Conservation (phyloP, 2,113 vertebrate genomes). For the Pholis gunnellus region DNA sequence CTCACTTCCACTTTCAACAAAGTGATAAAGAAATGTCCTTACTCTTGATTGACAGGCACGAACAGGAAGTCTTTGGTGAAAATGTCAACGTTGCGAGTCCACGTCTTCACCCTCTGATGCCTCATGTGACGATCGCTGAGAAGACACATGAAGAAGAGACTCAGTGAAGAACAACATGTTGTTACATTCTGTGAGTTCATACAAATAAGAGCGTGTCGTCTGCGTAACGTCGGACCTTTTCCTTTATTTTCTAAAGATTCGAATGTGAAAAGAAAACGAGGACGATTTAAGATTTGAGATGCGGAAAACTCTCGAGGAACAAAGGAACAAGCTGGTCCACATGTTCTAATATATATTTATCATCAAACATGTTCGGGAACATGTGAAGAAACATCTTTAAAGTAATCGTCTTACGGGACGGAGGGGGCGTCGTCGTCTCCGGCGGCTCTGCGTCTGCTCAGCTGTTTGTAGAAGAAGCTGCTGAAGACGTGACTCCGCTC, state of each 20-base stretch:
- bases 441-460: constrained; percentile 88
- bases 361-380: too few species aligned
- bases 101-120: constrained; percentile 93
- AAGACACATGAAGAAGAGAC: neutral
- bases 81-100: constrained; percentile 95
- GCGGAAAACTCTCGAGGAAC: neutral
- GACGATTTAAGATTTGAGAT: neutral
- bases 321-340: neutral
- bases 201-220: neutral
- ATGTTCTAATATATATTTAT: neutral
- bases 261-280: too few species aligned
- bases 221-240: neutral
- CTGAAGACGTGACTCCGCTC: constrained; percentile 93
- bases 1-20: too few species aligned
- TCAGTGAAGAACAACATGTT: too few species aligned
- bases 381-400: neutral
- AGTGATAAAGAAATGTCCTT: neutral
- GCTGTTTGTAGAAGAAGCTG: constrained; percentile 97
- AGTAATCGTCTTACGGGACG: constrained; percentile 85
- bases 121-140: constrained; percentile 86
- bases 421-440: constrained; percentile 81
- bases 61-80: constrained; percentile 97
- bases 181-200: neutral
- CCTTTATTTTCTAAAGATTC: too few species aligned
- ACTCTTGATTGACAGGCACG: constrained; percentile 93